Evolutionary conservation across 2,797 vertebrate genomes (phyloP).

Genomic region (Galaxias olidus): DNA sequence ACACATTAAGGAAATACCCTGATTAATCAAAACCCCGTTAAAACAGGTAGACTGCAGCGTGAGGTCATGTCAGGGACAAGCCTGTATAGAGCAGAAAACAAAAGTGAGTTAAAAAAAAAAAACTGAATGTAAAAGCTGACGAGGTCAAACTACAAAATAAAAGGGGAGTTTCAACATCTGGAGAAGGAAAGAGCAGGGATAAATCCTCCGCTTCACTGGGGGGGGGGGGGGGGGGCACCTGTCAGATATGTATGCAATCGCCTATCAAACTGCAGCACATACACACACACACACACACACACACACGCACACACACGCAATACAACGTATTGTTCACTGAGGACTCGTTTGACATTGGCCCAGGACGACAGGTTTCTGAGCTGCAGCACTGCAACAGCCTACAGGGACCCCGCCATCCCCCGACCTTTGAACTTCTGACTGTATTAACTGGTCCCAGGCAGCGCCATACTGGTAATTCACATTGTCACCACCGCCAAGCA

Average conservation of each 20-base stretch:
- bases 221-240: conserved; percentile 6
- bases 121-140: too few relatives aligned
- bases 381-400: conserved; percentile 9
- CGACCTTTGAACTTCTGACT: conserved; percentile 26
- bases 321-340: not conserved
- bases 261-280: conserved; percentile 18
- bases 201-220: conserved; percentile 15
- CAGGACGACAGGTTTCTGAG: conserved; percentile 1
- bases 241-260: conserved; percentile 16
- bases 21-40: too few relatives aligned
- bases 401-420: conserved; percentile 33
- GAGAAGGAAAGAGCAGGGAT: conserved; percentile 10
- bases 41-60: too few relatives aligned
- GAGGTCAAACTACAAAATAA: too few relatives aligned
- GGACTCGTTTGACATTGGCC: conserved; percentile 3
- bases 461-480: conserved; percentile 44
- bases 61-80: too few relatives aligned
- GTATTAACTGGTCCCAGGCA: conserved; percentile 45
- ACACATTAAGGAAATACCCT: too few relatives aligned
- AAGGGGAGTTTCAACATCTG: conserved; percentile 21
- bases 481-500: conserved; percentile 46
- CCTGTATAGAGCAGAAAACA: too few relatives aligned
- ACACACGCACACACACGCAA: conserved; percentile 10
- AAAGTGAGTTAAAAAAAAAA: too few relatives aligned
- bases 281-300: conserved; percentile 13